Conservation (phyloP, 2,888 invertebrate genomes). For the Cataglyphis rosenhaueri region DNA sequence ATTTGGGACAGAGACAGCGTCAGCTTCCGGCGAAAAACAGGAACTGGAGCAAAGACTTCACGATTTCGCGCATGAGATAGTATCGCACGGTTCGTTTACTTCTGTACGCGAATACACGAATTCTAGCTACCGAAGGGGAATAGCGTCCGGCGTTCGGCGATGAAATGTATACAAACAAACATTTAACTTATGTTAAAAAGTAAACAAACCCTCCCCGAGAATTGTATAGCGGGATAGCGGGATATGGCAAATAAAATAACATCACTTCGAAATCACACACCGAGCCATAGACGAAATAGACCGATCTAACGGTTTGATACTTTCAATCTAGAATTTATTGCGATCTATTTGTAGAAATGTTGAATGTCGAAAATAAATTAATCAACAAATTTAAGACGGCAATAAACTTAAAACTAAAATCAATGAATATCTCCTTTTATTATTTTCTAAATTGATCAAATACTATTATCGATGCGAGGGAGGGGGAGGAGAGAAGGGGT, state of each 20-base stretch:
- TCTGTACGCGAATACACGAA: constrained; percentile 64
- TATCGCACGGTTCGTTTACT: constrained; percentile 70
- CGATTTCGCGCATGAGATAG: constrained; percentile 71
- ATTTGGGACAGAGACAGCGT: constrained; percentile 23
- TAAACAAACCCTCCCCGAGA: constrained; percentile 9
- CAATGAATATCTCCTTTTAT: neutral
- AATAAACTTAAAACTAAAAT: constrained; percentile 16
- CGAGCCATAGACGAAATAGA: constrained; percentile 12
- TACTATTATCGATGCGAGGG: constrained; percentile 14
- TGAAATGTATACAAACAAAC: constrained; percentile 50
- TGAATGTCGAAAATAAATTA: constrained; percentile 17
- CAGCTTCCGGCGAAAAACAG: constrained; percentile 61
- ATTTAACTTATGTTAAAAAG: constrained; percentile 45
- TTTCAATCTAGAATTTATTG: constrained; percentile 4
- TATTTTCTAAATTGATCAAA: constrained; percentile 24
- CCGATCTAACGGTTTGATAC: neutral
- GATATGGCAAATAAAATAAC: constrained; percentile 35
- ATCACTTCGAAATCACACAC: neutral
- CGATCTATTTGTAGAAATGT: neutral
- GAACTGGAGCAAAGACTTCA: constrained; percentile 69
- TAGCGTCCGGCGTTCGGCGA: constrained; percentile 18
- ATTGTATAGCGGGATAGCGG: neutral
- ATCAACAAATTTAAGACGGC: constrained; percentile 12
- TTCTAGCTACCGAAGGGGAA: constrained; percentile 14
- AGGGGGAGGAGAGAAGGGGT: neutral